Percentiles rank a stretch among this genome's conserved stretches.
These are phyloP conservation scores for Petrolisthes cinctipes DNA, from an alignment of 2,888 invertebrate genomes.

Conservation along the genomic window DNA sequence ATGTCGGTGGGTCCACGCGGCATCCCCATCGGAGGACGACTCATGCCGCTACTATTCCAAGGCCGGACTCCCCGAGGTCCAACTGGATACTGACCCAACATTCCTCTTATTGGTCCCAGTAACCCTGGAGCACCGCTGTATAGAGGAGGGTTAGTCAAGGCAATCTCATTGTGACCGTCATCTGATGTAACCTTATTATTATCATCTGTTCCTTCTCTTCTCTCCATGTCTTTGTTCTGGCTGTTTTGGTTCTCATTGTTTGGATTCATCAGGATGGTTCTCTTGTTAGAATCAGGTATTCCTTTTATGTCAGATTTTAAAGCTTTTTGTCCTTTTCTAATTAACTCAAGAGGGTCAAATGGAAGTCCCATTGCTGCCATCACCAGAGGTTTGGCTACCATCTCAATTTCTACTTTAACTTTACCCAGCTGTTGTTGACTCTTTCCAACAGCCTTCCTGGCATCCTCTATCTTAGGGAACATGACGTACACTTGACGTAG, in stretches of 20 bases:
- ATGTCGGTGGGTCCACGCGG: conserved; percentile 27
- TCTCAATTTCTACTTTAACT: conserved; percentile 48
- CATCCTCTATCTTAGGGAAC: conserved; percentile 56
- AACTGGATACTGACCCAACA: conserved; percentile 62
- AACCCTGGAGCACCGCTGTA: background rate
- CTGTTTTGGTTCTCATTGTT: background rate
- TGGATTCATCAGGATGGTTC: background rate
- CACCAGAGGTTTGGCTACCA: conserved; percentile 62
- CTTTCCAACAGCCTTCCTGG: conserved; percentile 53
- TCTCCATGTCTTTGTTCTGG: background rate
- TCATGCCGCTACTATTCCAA: conserved; percentile 30
- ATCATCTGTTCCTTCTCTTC: background rate
- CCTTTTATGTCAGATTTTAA: background rate
- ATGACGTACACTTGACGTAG: conserved; percentile 52
- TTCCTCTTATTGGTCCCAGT: conserved; percentile 61
- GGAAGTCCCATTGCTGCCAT: conserved; percentile 61
- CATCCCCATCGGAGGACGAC: conserved; percentile 37
- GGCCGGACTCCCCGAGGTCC: conserved; percentile 42
- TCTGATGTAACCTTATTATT: background rate
- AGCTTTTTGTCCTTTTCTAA: conserved; percentile 58
- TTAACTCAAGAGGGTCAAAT: conserved; percentile 63
- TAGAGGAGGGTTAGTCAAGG: background rate
- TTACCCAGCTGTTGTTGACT: conserved; percentile 53
- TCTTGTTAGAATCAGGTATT: background rate
- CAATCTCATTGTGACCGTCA: background rate